Evolutionary conservation across 2,797 vertebrate species (phyloP), one percentile per base, ranked within the genome.

Genomic region (Parambassis ranga): DNA sequence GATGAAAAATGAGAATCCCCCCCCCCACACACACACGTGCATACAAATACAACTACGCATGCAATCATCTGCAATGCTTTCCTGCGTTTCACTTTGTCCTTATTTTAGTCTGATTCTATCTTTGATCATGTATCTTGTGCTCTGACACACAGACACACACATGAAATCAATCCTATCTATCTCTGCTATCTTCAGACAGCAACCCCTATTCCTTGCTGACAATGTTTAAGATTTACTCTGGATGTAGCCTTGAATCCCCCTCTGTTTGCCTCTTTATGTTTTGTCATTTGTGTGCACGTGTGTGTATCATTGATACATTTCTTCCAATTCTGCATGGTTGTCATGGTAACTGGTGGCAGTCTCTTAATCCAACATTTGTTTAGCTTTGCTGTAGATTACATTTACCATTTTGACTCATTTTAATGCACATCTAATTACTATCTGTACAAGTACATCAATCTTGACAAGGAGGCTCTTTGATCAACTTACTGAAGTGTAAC

Each of bases 161-260:
- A 31, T 24, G 16, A 14, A 32, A 75, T 72, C 66, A 60, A 65
- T 71, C 74, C 49, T 39, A 58, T 58, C 62, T 71, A 51, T 75
- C 55, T 63, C 35, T 65, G 37, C 50, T 74, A 72, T 82, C 74
- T 81, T 53, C 60, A 68, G 41, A 84, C 67, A 77, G 55, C 51
- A 68, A 68, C 37, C 31, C 72, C 42, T 68, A 59, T 66, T 73
- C 61, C 53, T 39, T 52, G 43, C 37, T 84, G 80, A 85, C 74
- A 85, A 32, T 79, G 59, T 74, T 79, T 72, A 42, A 80, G 79
- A 82, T 83, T 88, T 86, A 82, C 66, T 82, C 68, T 57, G 43
- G 50, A 78, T 47, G 14, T 75, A 65, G 75, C 67, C 79, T 83
- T 81, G 74, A 70, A 68, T 84, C 56, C 69, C 42, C 9, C 31